Evolutionary conservation across 2,797 vertebrate species (phyloP).

Genomic region (Chelmon rostratus): DNA sequence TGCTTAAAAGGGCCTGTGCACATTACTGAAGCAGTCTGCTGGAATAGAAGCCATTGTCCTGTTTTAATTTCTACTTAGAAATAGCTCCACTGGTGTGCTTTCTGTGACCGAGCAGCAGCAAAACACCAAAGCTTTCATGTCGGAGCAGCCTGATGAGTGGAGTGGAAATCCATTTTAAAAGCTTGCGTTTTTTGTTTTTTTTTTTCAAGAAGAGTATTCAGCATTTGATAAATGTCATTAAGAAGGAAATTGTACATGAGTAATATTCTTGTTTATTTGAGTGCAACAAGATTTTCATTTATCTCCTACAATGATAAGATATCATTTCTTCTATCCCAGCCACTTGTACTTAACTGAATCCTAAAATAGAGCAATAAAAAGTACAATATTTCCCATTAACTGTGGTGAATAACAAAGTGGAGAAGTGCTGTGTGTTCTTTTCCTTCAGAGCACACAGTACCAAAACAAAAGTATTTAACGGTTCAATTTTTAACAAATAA

Average conservation of each 20-base stretch:
- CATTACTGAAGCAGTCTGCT: slow-evolving; percentile 81
- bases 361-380: slow-evolving; percentile 11
- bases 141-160: slow-evolving; percentile 40
- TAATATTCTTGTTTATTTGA: neutral
- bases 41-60: slow-evolving; percentile 86
- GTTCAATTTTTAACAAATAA: slow-evolving; percentile 4
- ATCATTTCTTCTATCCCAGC: neutral
- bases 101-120: slow-evolving; percentile 67
- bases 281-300: neutral
- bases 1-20: slow-evolving; percentile 83
- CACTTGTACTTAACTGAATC: neutral
- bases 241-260: slow-evolving; percentile 2
- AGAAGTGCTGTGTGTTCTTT: neutral
- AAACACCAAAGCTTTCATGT: slow-evolving; percentile 83
- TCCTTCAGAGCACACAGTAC: neutral
- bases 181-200: slow-evolving; percentile 1
- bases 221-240: slow-evolving; percentile 9
- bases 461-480: neutral
- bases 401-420: neutral
- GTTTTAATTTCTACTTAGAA: slow-evolving; percentile 86
- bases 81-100: slow-evolving; percentile 85
- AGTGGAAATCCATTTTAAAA: slow-evolving; percentile 42
- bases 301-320: neutral
- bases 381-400: neutral
- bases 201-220: slow-evolving; percentile 8